These are phyloP conservation scores for Sphaerophoria rueppellii DNA, from an alignment of 2,888 invertebrate species.

Conservation along the genomic window DNA sequence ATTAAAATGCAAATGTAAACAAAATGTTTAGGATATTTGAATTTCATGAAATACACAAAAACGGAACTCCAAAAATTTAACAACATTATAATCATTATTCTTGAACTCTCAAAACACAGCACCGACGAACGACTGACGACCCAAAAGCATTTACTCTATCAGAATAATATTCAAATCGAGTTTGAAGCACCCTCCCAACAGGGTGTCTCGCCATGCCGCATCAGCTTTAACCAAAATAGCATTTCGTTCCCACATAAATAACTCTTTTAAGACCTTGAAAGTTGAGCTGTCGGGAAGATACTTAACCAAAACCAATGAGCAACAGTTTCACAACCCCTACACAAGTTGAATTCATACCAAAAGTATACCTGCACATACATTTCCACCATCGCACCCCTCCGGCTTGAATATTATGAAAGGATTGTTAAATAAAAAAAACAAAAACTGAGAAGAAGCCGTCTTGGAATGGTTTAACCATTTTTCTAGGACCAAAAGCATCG, in stretches of 20 bases:
- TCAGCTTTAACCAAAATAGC: not conserved
- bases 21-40: constrained; percentile 25
- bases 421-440: too few relatives aligned
- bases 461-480: constrained; percentile 54
- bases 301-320: constrained; percentile 46
- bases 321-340: constrained; percentile 52
- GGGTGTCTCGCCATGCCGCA: not conserved
- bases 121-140: too few relatives aligned
- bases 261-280: constrained; percentile 30
- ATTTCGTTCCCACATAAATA: constrained; percentile 48
- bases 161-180: constrained; percentile 66
- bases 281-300: constrained; percentile 54
- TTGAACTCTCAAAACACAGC: not conserved
- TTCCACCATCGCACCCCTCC: constrained; percentile 8
- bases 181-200: constrained; percentile 25
- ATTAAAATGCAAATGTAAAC: constrained; percentile 7
- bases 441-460: constrained; percentile 15
- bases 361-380: too few relatives aligned
- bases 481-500: constrained; percentile 14
- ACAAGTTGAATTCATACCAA: not conserved
- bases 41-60: constrained; percentile 1
- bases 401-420: too few relatives aligned
- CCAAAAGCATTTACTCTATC: constrained; percentile 41
- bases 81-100: not conserved
- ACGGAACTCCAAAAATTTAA: not conserved